Evolutionary conservation across 1,140 invertebrate species (phyloP).

Genomic region (Bombus huntii): DNA sequence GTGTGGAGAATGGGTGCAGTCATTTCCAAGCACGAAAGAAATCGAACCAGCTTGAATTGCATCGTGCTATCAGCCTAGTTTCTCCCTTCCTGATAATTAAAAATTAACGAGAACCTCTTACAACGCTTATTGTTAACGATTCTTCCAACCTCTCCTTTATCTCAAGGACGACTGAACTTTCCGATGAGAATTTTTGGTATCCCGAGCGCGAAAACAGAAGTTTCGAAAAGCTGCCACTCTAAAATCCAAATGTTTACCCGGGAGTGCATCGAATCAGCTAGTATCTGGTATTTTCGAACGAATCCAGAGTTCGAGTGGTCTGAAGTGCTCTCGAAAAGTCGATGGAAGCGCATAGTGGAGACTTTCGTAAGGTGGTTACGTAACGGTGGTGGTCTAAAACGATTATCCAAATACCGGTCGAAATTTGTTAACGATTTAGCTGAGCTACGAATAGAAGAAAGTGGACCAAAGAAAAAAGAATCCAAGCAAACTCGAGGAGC

Average conservation of each 20-base stretch:
- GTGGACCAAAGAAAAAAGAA: neutral
- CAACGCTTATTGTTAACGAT: too few relatives aligned
- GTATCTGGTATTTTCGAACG: constrained; percentile 15
- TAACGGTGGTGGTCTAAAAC: neutral
- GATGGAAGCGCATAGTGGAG: neutral
- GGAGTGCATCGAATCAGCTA: neutral
- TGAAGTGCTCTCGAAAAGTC: constrained; percentile 23
- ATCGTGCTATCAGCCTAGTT: neutral
- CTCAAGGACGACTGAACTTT: neutral
- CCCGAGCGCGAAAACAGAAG: neutral
- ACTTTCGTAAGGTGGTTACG: constrained; percentile 10
- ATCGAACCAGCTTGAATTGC: neutral
- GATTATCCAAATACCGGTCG: neutral
- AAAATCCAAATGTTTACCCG: constrained; percentile 20
- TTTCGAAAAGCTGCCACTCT: neutral
- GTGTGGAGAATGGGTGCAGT: neutral
- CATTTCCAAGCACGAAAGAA: neutral
- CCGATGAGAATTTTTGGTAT: neutral
- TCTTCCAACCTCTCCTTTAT: neutral
- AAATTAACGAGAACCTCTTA: neutral
- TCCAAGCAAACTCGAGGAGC: neutral
- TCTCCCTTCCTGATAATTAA: neutral
- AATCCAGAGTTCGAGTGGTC: constrained; percentile 18
- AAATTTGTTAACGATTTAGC: neutral
- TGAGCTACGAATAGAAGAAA: neutral